Conservation (phyloP, 1,140 invertebrate species). For the Pygmarrhopalites habei region DNA sequence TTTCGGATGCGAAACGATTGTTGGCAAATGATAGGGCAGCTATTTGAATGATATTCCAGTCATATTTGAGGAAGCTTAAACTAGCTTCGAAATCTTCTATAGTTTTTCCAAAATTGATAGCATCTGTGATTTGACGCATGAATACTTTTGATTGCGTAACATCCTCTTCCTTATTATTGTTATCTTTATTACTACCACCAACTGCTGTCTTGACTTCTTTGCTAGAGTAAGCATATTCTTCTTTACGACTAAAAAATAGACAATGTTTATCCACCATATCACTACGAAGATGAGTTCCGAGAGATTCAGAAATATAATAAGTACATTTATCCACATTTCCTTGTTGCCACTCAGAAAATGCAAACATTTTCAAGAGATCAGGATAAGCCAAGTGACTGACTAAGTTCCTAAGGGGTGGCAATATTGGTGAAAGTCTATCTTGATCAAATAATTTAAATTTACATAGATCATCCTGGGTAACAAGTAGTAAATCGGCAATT, state of each 20-base stretch:
- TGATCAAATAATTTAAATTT: not conserved
- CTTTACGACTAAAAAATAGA: constrained; percentile 1
- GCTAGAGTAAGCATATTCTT: not conserved
- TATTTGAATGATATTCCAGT: constrained; percentile 21
- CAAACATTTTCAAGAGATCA: constrained; percentile 9
- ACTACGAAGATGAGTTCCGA: constrained; percentile 3
- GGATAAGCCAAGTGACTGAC: constrained; percentile 2
- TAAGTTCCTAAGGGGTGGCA: not conserved
- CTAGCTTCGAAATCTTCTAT: not conserved
- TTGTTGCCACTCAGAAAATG: not conserved
- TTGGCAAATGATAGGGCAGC: not conserved
- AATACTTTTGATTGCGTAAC: constrained; percentile 1
- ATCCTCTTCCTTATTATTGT: not conserved
- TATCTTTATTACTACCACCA: not conserved
- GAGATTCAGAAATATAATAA: constrained; percentile 19
- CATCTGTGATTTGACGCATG: not conserved
- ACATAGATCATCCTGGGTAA: not conserved
- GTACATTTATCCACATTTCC: constrained; percentile 1
- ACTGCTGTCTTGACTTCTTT: no score
- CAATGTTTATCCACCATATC: constrained; percentile 16
- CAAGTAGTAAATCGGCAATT: not conserved
- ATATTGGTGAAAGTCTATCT: not conserved
- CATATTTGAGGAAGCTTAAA: not conserved
- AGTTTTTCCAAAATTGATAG: constrained; percentile 7
- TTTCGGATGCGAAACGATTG: constrained; percentile 13